Percentiles rank a stretch among this genome's conserved stretches.
These are phyloP conservation scores for Sesia bembeciformis DNA, from an alignment of 2,888 invertebrate species.

Conservation along the genomic window DNA sequence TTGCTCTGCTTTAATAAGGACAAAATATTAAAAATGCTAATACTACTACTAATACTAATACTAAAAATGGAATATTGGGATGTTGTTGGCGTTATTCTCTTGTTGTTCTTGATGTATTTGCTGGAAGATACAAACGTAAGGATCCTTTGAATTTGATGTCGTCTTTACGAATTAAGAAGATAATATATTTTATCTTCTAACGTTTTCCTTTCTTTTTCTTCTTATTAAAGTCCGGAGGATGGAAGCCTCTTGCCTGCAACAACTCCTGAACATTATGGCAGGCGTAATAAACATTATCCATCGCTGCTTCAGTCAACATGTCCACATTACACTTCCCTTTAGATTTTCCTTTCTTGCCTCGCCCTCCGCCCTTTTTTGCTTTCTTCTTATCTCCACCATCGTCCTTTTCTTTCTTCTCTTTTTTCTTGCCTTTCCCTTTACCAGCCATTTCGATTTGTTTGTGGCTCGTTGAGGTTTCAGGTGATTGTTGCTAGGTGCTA, in stretches of 20 bases:
- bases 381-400: constrained; percentile 60
- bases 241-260: constrained; percentile 88
- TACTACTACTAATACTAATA: no score
- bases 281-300: constrained; percentile 95
- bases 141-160: no score
- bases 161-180: no score
- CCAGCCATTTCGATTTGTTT: constrained; percentile 36
- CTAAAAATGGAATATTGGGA: no score
- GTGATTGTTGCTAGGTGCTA: not conserved
- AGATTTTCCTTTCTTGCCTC: constrained; percentile 71
- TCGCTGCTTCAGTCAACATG: constrained; percentile 90
- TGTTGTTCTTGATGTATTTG: no score
- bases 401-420: constrained; percentile 64
- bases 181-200: not conserved
- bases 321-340: constrained; percentile 84
- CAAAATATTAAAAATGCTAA: no score
- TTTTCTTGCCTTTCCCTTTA: constrained; percentile 56
- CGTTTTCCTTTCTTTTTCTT: constrained; percentile 87
- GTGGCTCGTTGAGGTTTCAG: not conserved
- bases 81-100: no score
- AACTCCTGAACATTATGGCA: constrained; percentile 95
- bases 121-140: no score
- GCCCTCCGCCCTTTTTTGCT: constrained; percentile 59
- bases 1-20: no score
- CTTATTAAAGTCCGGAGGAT: constrained; percentile 90